These are phyloP conservation scores for Linepithema humile DNA, from an alignment of 1,140 invertebrate species.

Conservation along the genomic window DNA sequence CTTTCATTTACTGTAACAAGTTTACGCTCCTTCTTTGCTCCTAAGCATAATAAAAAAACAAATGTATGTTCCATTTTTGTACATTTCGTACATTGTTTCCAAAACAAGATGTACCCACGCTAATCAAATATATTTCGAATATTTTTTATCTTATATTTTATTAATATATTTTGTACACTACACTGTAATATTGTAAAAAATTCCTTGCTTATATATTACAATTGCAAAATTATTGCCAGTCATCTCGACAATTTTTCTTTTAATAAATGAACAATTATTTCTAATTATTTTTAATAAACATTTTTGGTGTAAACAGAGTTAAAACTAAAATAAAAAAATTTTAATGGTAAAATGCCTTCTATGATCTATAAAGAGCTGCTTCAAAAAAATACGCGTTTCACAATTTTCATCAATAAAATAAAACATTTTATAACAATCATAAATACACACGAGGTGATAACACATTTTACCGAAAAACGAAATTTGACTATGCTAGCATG, in stretches of 20 bases:
- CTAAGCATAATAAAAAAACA: conserved; percentile 46
- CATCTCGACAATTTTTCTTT: background rate
- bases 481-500: background rate
- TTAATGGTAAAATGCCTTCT: too few species aligned
- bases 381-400: too few species aligned
- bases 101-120: conserved; percentile 67
- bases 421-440: background rate
- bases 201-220: background rate
- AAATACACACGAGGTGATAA: background rate
- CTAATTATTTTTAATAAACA: background rate
- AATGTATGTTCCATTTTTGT: conserved; percentile 37
- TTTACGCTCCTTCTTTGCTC: background rate
- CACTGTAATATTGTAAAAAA: background rate
- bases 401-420: conserved; percentile 8
- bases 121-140: background rate
- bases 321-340: too few species aligned
- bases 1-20: background rate
- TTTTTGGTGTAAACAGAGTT: too few species aligned
- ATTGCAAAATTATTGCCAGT: background rate
- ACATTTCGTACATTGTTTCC: conserved; percentile 45
- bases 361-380: too few species aligned
- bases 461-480: background rate
- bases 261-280: background rate
- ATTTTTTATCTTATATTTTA: too few species aligned
- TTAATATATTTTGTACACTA: too few species aligned